Evolutionary conservation across 2,113 vertebrate genomes (phyloP).

Genomic region (Ochotona curzoniae): DNA sequence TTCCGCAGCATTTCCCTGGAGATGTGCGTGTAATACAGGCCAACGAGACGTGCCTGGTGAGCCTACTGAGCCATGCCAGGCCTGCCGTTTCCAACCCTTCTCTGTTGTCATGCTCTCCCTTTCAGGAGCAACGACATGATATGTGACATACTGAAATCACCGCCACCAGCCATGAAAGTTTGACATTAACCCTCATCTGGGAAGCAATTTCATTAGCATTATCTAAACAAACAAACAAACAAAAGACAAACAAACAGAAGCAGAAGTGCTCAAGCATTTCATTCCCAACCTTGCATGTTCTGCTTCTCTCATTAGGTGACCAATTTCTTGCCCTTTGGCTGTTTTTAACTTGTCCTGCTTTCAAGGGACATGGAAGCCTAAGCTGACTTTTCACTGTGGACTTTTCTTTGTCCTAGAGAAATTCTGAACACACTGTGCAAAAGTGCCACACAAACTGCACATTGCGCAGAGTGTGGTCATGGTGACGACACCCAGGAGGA

Average conservation of each 20-base stretch:
- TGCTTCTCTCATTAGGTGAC: neutral
- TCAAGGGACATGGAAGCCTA: neutral
- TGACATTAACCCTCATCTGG: neutral
- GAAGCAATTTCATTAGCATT: neutral
- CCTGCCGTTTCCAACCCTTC: conserved; percentile 11
- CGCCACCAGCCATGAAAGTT: neutral
- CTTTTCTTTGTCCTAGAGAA: neutral
- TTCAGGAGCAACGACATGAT: neutral
- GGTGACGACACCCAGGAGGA: neutral
- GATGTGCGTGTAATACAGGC: neutral
- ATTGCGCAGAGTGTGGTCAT: too few relatives aligned
- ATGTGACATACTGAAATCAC: neutral
- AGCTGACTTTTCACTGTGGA: conserved; percentile 1
- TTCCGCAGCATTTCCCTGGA: neutral
- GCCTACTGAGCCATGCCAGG: neutral
- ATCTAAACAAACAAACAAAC: neutral
- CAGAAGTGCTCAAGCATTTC: neutral
- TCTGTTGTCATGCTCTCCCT: neutral
- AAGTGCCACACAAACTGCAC: neutral
- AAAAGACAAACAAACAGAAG: neutral
- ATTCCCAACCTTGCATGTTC: neutral
- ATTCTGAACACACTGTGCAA: neutral
- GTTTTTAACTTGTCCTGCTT: conserved; percentile 34
- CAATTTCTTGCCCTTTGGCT: neutral
- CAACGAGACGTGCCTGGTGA: neutral